Conservation (phyloP, 1,140 invertebrate species). For the Meloidogyne exigua region DNA sequence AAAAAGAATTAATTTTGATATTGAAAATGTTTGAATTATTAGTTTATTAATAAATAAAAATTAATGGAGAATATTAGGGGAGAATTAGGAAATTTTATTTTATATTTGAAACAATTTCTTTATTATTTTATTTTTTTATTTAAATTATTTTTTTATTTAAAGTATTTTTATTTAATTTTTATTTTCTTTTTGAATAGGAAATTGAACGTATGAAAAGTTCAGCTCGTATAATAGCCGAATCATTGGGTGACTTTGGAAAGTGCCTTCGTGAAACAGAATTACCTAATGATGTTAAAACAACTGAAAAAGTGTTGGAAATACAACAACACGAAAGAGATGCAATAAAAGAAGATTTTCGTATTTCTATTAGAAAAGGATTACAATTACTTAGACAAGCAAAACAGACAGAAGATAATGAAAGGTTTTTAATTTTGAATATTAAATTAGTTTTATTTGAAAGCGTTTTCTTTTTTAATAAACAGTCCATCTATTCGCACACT, state of each 20-base stretch:
- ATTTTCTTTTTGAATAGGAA: conserved; percentile 71
- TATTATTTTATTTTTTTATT: no score
- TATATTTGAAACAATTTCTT: no score
- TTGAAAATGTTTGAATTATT: neutral
- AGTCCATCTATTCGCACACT: no score
- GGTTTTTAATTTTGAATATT: neutral
- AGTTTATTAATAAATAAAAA: no score
- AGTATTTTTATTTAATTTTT: no score
- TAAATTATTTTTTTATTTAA: no score
- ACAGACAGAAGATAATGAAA: conserved; percentile 48
- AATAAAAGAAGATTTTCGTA: conserved; percentile 64
- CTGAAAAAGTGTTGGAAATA: conserved; percentile 71
- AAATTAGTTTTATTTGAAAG: no score
- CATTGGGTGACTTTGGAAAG: conserved; percentile 79
- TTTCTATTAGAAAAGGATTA: conserved; percentile 54
- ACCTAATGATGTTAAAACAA: conserved; percentile 78
- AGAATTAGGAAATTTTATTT: no score
- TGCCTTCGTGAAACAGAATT: conserved; percentile 77
- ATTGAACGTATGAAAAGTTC: conserved; percentile 88
- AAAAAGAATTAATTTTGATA: neutral
- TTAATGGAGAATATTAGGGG: no score
- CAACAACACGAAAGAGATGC: conserved; percentile 68
- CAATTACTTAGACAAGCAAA: conserved; percentile 65
- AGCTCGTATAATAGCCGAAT: conserved; percentile 80
- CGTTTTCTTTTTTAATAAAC: no score